A percentile compares a stretch with the other conserved stretches of the same genome.
Evolutionary conservation across 2,113 vertebrate species (phyloP).

Genomic region (Gobiocypris rarus): DNA sequence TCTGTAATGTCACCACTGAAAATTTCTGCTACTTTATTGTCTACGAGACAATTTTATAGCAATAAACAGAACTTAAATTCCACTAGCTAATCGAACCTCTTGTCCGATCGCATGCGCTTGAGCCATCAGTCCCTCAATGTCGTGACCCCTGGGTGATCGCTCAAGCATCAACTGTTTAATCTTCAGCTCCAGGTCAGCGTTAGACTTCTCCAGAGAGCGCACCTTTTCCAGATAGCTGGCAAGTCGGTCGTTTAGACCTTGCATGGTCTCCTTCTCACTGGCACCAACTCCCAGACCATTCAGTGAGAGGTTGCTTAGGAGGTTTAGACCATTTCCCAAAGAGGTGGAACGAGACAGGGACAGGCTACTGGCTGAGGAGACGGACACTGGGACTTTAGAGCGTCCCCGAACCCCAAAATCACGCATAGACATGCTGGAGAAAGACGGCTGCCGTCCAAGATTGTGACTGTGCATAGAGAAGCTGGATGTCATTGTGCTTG

Average conservation of each 20-base stretch:
- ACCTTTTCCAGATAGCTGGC: constrained; percentile 83
- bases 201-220: constrained; percentile 78
- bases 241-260: constrained; percentile 87
- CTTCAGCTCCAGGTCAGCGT: constrained; percentile 79
- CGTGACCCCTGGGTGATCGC: constrained; percentile 77
- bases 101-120: constrained; percentile 78
- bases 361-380: constrained; percentile 55
- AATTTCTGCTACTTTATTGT: neutral
- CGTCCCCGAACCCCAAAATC: constrained; percentile 67
- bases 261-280: constrained; percentile 90
- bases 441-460: constrained; percentile 66
- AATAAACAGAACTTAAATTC: neutral
- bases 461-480: constrained; percentile 69
- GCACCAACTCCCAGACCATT: constrained; percentile 61
- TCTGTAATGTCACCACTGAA: neutral
- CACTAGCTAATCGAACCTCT: constrained; percentile 67
- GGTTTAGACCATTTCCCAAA: constrained; percentile 75
- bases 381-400: constrained; percentile 63
- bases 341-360: constrained; percentile 73
- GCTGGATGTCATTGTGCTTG: constrained; percentile 70
- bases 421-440: constrained; percentile 73
- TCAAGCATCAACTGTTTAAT: constrained; percentile 81
- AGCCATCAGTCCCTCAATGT: constrained; percentile 78
- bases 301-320: constrained; percentile 65
- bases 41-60: neutral